Conservation (phyloP, 2,113 vertebrate species). For the Salvelinus sp. region DNA sequence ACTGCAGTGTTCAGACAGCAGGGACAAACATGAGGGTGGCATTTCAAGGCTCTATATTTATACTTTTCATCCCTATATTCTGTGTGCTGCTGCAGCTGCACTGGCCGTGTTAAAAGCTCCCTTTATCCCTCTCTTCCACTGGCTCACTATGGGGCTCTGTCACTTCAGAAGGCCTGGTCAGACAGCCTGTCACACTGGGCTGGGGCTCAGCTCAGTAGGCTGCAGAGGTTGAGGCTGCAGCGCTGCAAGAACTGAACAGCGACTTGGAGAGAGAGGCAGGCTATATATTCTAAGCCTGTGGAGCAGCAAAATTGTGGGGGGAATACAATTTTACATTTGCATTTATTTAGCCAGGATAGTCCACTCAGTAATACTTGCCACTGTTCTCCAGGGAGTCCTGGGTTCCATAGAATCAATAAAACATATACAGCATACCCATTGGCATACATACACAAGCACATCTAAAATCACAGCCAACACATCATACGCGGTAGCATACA, state of each 20-base stretch:
- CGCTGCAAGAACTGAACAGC: constrained; percentile 20
- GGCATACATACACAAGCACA: too few species aligned
- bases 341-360: too few species aligned
- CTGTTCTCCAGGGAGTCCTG: too few species aligned
- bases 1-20: constrained; percentile 24
- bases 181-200: constrained; percentile 41
- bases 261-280: background rate
- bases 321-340: background rate
- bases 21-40: constrained; percentile 23
- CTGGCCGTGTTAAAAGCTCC: constrained; percentile 56
- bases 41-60: constrained; percentile 60
- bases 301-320: constrained; percentile 3
- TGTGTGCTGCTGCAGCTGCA: constrained; percentile 63
- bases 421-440: too few species aligned
- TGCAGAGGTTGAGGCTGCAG: constrained; percentile 31
- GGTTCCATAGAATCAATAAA: too few species aligned
- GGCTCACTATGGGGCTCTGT: constrained; percentile 64
- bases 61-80: constrained; percentile 50
- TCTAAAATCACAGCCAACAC: background rate
- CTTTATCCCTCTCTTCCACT: constrained; percentile 62
- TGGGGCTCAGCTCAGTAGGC: constrained; percentile 37
- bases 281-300: constrained; percentile 9
- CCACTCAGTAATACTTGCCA: too few species aligned
- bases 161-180: constrained; percentile 52
- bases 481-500: too few species aligned